Evolutionary conservation across 2,888 invertebrate species (phyloP).

Genomic region (Epistrophe eligans): DNA sequence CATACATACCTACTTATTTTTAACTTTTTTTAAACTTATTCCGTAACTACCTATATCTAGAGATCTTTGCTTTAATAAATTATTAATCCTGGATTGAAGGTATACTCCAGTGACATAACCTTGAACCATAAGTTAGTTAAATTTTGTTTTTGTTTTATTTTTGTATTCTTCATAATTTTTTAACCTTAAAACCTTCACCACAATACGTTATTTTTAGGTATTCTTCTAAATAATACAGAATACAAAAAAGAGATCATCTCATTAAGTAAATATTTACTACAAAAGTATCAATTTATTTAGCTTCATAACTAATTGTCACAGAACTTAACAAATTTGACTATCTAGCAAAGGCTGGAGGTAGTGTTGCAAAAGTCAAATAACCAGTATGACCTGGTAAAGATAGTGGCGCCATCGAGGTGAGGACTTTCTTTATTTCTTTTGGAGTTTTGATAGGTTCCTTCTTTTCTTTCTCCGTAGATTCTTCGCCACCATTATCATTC

Average conservation of each 20-base stretch:
- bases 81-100: too few species aligned
- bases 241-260: not conserved
- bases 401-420: constrained; percentile 89
- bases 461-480: constrained; percentile 75
- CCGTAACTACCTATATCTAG: too few species aligned
- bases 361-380: constrained; percentile 96
- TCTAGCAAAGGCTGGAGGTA: constrained; percentile 86
- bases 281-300: not conserved
- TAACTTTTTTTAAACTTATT: too few species aligned
- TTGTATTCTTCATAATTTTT: too few species aligned
- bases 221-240: not conserved
- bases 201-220: not conserved
- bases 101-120: too few species aligned
- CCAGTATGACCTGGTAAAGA: constrained; percentile 97
- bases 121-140: too few species aligned
- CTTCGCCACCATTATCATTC: constrained; percentile 78
- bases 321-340: not conserved
- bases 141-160: too few species aligned
- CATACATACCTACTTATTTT: too few species aligned
- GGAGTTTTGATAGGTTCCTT: constrained; percentile 81
- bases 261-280: not conserved
- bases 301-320: not conserved
- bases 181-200: too few species aligned
- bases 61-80: too few species aligned
- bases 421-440: constrained; percentile 85